A percentile compares a stretch with the other conserved stretches of the same genome.
These are phyloP conservation scores for Arizona elegans DNA, from an alignment of 2,113 vertebrate species.

Conservation along the genomic window DNA sequence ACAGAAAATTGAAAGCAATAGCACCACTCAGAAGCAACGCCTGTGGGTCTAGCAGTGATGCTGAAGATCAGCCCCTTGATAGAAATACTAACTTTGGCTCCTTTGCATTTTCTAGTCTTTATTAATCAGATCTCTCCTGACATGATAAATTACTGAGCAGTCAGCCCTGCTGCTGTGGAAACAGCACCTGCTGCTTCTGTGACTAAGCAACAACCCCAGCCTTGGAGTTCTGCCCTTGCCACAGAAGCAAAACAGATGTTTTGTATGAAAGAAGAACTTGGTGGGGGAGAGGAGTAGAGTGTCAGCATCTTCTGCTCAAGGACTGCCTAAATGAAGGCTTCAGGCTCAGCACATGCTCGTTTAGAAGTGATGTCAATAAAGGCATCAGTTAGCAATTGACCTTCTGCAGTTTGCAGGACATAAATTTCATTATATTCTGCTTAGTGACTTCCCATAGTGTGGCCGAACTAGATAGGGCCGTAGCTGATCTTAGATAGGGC, in stretches of 20 bases:
- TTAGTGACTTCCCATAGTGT: neutral
- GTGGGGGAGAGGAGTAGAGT: neutral
- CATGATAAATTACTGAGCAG: conserved; percentile 27
- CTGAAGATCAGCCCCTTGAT: neutral
- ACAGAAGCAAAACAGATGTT: neutral
- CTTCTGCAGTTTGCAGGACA: neutral
- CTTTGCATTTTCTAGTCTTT: neutral
- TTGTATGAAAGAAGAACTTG: conserved; percentile 2
- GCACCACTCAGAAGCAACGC: neutral
- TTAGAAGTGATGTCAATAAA: neutral
- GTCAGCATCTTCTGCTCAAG: neutral
- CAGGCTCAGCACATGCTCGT: neutral
- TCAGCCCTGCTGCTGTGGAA: conserved; percentile 13
- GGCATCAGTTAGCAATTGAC: neutral
- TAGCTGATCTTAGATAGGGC: neutral
- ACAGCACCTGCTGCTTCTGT: conserved; percentile 28
- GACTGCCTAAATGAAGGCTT: neutral
- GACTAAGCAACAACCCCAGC: conserved; percentile 24
- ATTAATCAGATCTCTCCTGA: neutral
- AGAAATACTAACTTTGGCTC: neutral
- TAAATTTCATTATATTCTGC: neutral
- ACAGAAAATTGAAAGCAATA: neutral
- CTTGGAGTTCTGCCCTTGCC: conserved; percentile 22
- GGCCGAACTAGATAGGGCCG: neutral
- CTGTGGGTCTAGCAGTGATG: neutral